Evolutionary conservation across 2,888 invertebrate genomes (phyloP).

Genomic region (Polydrusus cervinus): DNA sequence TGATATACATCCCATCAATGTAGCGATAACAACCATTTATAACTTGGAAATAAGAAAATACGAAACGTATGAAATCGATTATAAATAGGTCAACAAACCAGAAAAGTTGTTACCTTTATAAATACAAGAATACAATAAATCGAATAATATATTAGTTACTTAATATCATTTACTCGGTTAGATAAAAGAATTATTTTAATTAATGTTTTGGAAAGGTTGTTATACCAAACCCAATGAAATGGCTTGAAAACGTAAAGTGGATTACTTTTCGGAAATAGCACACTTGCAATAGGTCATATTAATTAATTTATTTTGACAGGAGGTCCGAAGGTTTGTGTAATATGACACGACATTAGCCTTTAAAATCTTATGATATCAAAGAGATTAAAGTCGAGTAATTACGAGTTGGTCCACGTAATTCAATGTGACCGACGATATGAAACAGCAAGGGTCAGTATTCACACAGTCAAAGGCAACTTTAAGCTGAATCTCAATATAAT

Average conservation of each 20-base stretch:
- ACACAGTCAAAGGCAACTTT: slow-evolving; percentile 41
- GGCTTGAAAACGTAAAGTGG: neutral
- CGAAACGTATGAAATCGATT: too few species aligned
- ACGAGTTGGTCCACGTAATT: slow-evolving; percentile 29
- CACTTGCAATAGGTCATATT: slow-evolving; percentile 16
- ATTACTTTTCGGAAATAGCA: neutral
- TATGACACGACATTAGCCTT: slow-evolving; percentile 21
- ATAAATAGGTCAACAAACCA: too few species aligned
- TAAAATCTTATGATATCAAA: slow-evolving; percentile 4
- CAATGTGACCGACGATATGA: slow-evolving; percentile 19
- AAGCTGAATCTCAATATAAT: slow-evolving; percentile 46
- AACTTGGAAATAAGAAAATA: too few species aligned
- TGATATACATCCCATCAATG: too few species aligned
- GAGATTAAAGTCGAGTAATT: slow-evolving; percentile 24
- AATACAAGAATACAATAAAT: too few species aligned
- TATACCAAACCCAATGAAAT: neutral
- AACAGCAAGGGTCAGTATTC: slow-evolving; percentile 38
- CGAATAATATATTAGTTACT: too few species aligned
- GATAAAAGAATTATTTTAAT: neutral
- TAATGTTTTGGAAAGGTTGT: neutral
- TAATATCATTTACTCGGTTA: neutral
- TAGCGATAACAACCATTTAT: too few species aligned
- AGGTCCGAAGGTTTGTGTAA: slow-evolving; percentile 12
- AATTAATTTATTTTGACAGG: slow-evolving; percentile 29
- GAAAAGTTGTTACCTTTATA: too few species aligned